A percentile compares a stretch with the other conserved stretches of the same genome.
phyloP scores from a whole-genome alignment of 2,797 vertebrate genomes.

The Schizopygopsis malacanthus region DNA sequence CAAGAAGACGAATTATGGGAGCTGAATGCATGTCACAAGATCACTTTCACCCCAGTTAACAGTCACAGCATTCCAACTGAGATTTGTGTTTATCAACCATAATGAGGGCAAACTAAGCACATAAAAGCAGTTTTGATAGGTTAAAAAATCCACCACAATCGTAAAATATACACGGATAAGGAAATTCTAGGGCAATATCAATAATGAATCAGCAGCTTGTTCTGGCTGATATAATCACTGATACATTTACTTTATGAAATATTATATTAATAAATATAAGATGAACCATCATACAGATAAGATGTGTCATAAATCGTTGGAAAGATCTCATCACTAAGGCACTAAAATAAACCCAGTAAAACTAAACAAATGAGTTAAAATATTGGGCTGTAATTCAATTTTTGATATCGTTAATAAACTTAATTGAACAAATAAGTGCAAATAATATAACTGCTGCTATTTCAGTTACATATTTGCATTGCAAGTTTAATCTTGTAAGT shows the following conservation, averaged over 20 bases:
- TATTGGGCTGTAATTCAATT: neutral
- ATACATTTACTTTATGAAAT: neutral
- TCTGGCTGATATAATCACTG: neutral
- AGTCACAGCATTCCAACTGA: slow-evolving; percentile 4
- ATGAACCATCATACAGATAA: neutral
- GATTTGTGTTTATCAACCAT: neutral
- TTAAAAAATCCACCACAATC: neutral
- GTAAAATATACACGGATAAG: neutral
- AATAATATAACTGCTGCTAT: neutral
- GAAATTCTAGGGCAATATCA: neutral
- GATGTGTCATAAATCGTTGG: too few species aligned
- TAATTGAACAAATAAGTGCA: neutral
- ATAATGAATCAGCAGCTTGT: neutral
- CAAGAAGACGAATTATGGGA: slow-evolving; percentile 6
- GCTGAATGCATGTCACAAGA: neutral
- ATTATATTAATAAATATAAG: neutral
- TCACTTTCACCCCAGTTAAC: slow-evolving; percentile 21
- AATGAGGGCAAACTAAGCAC: slow-evolving; percentile 5
- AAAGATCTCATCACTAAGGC: neutral
- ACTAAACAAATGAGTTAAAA: neutral
- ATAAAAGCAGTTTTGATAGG: neutral
- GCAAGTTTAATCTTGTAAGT: neutral
- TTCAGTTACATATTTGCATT: neutral
- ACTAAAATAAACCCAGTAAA: neutral
- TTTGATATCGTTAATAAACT: neutral